Base-by-base conservation (phyloP, 2,113 vertebrate species). In the Pterophyllum scalare region DNA sequence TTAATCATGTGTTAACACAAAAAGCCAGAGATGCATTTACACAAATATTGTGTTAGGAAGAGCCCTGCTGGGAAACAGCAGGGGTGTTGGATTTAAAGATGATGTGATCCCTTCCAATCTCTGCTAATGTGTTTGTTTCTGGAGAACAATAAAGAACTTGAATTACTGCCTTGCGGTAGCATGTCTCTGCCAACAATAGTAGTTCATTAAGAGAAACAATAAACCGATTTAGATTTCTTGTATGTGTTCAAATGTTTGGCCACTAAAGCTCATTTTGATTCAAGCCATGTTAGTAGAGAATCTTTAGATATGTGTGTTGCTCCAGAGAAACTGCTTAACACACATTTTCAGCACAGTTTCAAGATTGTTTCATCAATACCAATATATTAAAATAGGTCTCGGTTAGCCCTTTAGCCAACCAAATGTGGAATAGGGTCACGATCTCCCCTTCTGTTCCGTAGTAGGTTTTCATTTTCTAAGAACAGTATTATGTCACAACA, bases 81-180 rank as follows among this genome's bases (percentile, higher is more conserved):
- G 43, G 65, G 61, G 33, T 35, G 61, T 15, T 59, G 75, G 77
- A 77, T 75, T 89, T 80, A 60, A 56, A 81, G 86, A 86, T 75
- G 86, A 85, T 19, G 62, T 52, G 28, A 82, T 76, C 79, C 77
- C 59, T 74, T 78, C 76, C 75, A 61, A 77, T 90, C 76, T 80
- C 75, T 19, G 65, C 77, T 87, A 85, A 91, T 90, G 86, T 88
- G 83, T 92, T 91, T 87, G 83, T 86, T 90, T 85, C 52, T 65
- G 20, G 14, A 75, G 64, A 83, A 76, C 81, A 54, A 85, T 59
- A n/a, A 87, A 80, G 35, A 57, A 56, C 10, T 72, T 52, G 26
- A 52, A 72, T 72, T 72, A 52, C 65, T 12, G 43, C 65, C 65
- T 72, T 52, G 43, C 17, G 26, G 65, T 72, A 17, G 24, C 19